Evolutionary conservation across 2,797 vertebrate species (phyloP).

Genomic region (Periparus ater): DNA sequence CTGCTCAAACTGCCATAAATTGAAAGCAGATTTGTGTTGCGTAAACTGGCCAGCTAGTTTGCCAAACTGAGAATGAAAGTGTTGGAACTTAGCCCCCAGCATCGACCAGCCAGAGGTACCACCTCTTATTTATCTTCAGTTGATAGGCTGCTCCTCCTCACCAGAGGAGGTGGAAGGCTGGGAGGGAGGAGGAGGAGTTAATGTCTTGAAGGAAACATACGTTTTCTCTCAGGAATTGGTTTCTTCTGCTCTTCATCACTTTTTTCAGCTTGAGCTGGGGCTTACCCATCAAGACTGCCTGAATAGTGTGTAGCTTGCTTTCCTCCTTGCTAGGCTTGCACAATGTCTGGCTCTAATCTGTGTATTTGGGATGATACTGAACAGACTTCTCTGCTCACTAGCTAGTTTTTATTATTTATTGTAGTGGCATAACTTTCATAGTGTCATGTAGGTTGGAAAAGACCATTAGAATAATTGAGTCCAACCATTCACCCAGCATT

Average conservation of each 20-base stretch:
- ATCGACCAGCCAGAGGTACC: not conserved
- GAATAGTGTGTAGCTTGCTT: not conserved
- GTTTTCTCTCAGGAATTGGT: not conserved
- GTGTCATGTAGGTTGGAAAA: not conserved
- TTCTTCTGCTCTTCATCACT: conserved; percentile 13
- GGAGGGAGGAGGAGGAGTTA: not conserved
- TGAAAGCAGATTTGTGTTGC: conserved; percentile 42
- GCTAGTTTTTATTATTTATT: not conserved
- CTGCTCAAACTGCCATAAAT: conserved; percentile 30
- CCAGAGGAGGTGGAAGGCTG: not conserved
- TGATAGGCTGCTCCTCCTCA: not conserved
- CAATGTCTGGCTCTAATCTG: not conserved
- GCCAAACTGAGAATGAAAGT: conserved; percentile 19
- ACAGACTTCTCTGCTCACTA: not conserved
- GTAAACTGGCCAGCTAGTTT: not conserved
- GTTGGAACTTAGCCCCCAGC: not conserved
- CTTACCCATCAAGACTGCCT: accelerated
- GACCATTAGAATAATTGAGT: not conserved
- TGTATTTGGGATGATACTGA: not conserved
- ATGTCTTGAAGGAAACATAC: not conserved
- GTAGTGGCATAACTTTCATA: not conserved
- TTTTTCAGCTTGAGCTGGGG: not conserved
- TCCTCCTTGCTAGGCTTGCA: not conserved
- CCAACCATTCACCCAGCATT: not conserved
- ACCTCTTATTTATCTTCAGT: not conserved